phyloP scores from a whole-genome alignment of 2,113 vertebrate species.

The Limnothrissa miodon region DNA sequence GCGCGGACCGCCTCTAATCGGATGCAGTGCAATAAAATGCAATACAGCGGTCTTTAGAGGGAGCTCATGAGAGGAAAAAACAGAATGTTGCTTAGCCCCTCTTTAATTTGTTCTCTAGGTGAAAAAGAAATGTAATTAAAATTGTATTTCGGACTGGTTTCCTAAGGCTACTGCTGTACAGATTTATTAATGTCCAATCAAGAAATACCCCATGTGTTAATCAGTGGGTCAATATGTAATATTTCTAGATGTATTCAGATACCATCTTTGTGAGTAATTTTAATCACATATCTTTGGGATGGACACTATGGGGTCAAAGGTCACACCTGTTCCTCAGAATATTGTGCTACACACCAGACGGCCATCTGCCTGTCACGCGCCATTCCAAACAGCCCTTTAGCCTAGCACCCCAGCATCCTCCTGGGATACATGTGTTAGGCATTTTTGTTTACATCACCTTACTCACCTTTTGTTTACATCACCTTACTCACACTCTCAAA shows the following conservation, averaged over 20 bases:
- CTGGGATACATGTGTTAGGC: background rate
- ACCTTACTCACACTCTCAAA: too few species aligned
- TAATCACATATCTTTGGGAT: background rate
- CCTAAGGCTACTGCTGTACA: too few species aligned
- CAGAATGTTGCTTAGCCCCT: too few species aligned
- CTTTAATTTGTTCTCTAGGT: too few species aligned
- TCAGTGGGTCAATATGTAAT: background rate
- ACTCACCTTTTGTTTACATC: background rate
- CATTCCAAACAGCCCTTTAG: conserved; percentile 32
- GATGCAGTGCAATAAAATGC: too few species aligned
- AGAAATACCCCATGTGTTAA: too few species aligned
- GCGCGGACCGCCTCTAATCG: too few species aligned
- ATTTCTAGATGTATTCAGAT: background rate
- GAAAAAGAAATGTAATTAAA: too few species aligned
- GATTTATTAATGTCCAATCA: too few species aligned
- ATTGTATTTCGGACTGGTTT: too few species aligned
- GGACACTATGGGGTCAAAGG: conserved; percentile 34
- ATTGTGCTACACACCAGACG: background rate
- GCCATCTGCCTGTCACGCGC: conserved; percentile 50
- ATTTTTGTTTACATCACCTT: background rate
- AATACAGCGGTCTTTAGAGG: too few species aligned
- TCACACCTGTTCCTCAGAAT: conserved; percentile 35
- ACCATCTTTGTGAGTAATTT: background rate
- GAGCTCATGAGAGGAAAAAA: too few species aligned
- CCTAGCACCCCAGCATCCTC: conserved; percentile 5